Conservation (phyloP, 1,140 invertebrate genomes). For the Metaphire vulgaris region DNA sequence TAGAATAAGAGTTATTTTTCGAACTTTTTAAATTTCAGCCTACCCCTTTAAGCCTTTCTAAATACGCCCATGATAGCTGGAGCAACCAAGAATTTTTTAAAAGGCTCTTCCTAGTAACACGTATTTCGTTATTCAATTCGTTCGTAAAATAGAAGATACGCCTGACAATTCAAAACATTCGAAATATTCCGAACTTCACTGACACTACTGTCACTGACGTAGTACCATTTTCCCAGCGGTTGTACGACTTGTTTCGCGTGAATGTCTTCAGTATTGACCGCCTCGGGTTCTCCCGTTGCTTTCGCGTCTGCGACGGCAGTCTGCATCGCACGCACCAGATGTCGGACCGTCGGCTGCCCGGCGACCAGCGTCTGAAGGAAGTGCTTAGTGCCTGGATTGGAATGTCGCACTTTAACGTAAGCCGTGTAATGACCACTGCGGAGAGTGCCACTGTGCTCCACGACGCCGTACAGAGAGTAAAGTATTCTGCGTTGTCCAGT, state of each 20-base stretch:
- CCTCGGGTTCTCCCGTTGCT: background rate
- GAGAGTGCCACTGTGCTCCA: conserved; percentile 84
- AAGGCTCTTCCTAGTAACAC: background rate
- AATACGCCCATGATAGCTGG: background rate
- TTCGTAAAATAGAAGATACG: conserved; percentile 97
- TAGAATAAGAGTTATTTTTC: background rate
- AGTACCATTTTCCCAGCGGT: conserved; percentile 75
- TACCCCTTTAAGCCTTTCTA: too few relatives aligned
- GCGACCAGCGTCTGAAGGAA: conserved; percentile 43
- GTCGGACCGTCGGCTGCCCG: conserved; percentile 35
- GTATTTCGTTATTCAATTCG: conserved; percentile 36
- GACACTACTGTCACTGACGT: conserved; percentile 80
- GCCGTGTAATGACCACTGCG: conserved; percentile 93
- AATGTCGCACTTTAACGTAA: conserved; percentile 61
- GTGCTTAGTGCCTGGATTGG: conserved; percentile 38
- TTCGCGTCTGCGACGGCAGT: background rate
- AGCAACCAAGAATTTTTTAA: background rate
- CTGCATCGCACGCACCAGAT: conserved; percentile 27
- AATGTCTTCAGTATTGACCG: background rate
- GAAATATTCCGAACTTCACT: conserved; percentile 66
- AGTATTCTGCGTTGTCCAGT: conserved; percentile 57
- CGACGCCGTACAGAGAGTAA: conserved; percentile 88
- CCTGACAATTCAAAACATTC: conserved; percentile 75
- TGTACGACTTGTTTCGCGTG: background rate
- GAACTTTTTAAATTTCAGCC: too few relatives aligned